These are phyloP conservation scores for Sebastes steindachneri DNA, from an alignment of 2,797 vertebrate species.

Conservation along the genomic window DNA sequence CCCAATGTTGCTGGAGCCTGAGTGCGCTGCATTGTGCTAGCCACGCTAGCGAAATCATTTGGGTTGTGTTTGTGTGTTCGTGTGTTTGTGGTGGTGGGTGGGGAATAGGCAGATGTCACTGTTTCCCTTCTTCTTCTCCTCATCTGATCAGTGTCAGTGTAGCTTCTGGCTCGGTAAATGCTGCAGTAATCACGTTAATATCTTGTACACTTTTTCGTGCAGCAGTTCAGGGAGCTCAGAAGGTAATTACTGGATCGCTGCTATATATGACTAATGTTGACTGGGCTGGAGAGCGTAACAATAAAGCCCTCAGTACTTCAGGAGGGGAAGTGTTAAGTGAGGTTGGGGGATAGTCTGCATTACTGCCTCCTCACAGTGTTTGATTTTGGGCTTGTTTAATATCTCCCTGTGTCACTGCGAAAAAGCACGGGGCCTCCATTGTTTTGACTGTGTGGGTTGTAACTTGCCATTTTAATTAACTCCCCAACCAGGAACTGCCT, in stretches of 20 bases:
- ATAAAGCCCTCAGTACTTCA: conserved; percentile 43
- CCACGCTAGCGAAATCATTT: conserved; percentile 60
- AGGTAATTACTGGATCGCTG: conserved; percentile 59
- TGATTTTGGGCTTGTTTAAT: conserved; percentile 81
- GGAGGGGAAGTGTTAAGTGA: conserved; percentile 30
- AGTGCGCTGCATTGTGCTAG: conserved; percentile 71
- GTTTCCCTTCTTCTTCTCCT: conserved; percentile 51
- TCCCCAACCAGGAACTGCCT: conserved; percentile 78
- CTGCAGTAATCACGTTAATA: conserved; percentile 51
- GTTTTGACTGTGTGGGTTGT: conserved; percentile 84
- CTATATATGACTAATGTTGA: conserved; percentile 56
- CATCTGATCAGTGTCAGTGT: conserved; percentile 48
- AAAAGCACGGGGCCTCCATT: conserved; percentile 72
- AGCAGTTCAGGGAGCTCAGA: conserved; percentile 39
- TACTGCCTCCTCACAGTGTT: conserved; percentile 62
- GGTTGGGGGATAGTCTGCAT: conserved; percentile 32
- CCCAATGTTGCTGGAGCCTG: conserved; percentile 70
- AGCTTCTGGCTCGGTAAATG: conserved; percentile 40
- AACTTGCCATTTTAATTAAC: conserved; percentile 87
- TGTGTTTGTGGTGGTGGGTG: background rate
- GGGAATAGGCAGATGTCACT: conserved; percentile 63
- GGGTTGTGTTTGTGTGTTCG: conserved; percentile 12
- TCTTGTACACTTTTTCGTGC: conserved; percentile 42
- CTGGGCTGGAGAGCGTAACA: conserved; percentile 46
- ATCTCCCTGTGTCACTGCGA: conserved; percentile 70